phyloP scores from a whole-genome alignment of 2,113 vertebrate species.

The Brienomyrus brachyistius region DNA sequence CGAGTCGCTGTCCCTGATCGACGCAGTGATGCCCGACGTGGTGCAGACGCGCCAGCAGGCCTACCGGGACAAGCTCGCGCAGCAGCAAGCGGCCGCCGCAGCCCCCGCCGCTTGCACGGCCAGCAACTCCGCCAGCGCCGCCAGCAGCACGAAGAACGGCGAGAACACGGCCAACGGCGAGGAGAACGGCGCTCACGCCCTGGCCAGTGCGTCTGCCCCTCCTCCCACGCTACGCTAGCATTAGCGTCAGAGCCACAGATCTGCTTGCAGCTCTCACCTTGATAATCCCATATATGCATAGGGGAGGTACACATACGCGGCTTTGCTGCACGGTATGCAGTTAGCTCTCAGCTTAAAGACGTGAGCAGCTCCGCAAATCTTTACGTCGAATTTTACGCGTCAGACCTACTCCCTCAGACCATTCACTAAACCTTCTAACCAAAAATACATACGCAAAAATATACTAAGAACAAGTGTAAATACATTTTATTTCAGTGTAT shows the following conservation, averaged over 20 bases:
- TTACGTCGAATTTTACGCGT: background rate
- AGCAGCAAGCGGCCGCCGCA: constrained; percentile 75
- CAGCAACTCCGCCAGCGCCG: constrained; percentile 58
- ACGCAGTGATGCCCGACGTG: constrained; percentile 96
- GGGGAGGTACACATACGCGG: background rate
- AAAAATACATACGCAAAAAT: background rate
- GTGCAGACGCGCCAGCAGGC: constrained; percentile 95
- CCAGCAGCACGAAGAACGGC: constrained; percentile 86
- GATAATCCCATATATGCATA: background rate
- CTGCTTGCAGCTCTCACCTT: background rate
- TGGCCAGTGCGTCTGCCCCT: constrained; percentile 75
- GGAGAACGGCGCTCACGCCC: constrained; percentile 89
- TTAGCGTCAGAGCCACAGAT: background rate
- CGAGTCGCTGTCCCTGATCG: constrained; percentile 93
- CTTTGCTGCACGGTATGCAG: background rate
- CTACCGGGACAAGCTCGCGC: constrained; percentile 92
- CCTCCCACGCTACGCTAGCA: background rate
- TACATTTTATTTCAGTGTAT: background rate
- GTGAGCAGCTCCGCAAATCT: background rate
- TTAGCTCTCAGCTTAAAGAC: background rate
- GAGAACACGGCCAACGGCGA: constrained; percentile 95
- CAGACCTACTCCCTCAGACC: background rate
- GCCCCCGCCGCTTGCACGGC: constrained; percentile 70
- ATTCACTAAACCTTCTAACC: background rate
- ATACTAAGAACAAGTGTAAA: background rate